Base-by-base conservation (phyloP, 2,113 vertebrate species). In the Gobiocypris rarus region DNA sequence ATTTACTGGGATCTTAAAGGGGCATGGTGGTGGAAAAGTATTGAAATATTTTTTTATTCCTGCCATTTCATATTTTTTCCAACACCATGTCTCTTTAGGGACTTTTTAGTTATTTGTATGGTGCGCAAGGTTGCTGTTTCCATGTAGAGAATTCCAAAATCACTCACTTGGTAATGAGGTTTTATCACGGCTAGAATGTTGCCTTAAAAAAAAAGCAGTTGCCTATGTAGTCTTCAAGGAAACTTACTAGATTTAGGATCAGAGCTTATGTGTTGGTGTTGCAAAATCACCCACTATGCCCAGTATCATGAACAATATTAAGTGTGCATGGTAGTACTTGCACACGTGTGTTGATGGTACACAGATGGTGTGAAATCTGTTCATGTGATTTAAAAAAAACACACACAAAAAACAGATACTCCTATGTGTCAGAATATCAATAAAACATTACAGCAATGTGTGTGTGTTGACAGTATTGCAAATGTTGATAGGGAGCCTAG, bases 321-420 rank as follows among this genome's bases (percentile, higher is more conserved):
- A 48, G 26, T 73, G 41, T 31, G 48, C 22, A 10, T 50, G 82
- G 45, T 78, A 50, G 75, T 79, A 67, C 67, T 43, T 41, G 45
- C 38, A 48, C 67, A n/a, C 67, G 13, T 14, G 45, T 71, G 75
- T 52, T 50, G 34, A 70, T 70, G 67, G 19, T 52, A 75, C 48
- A 75, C 73, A 75, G 78, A 67, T 67, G 59, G 24, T 52, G 9
- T 34, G 17, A 81, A 81, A 81, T 81, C 24, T 81, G 77, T 80
- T 24, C 77, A 48, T 80, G 59, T 26, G 58, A 45, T 43, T 61
- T 19, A 17, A 15, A 78, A 59, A 45, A 56, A 45, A n/a, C n/a
- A 59, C 24, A 63, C 4, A 4, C 4, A 5, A 34, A 34, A 63
- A 17, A 14, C 61, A 59, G n/a, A 58, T 45, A 45, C 38, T 73